These are phyloP conservation scores for Rissa tridactyla DNA, from an alignment of 2,113 vertebrate species.

Conservation along the genomic window DNA sequence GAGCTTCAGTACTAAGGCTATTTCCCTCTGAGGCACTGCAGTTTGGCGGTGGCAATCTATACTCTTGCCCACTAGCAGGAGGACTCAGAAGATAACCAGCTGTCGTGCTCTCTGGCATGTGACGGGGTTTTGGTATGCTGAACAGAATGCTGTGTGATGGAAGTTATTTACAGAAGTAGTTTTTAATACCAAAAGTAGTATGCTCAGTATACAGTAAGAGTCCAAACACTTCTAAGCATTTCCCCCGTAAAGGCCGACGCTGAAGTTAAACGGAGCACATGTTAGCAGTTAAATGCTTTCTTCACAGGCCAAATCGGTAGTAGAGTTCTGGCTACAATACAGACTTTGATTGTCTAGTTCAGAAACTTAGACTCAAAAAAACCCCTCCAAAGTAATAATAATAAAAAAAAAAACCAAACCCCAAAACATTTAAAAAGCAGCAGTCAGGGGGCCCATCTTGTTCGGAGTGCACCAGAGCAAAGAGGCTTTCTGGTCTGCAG, in stretches of 20 bases:
- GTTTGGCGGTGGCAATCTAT: constrained; percentile 22
- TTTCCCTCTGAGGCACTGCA: constrained; percentile 53
- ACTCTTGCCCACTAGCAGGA: constrained; percentile 10
- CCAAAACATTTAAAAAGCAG: constrained; percentile 69
- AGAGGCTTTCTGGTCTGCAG: constrained; percentile 63
- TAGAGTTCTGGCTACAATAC: constrained; percentile 62
- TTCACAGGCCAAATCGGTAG: constrained; percentile 66
- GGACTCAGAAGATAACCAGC: constrained; percentile 30
- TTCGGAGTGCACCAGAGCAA: constrained; percentile 64
- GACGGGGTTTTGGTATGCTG: constrained; percentile 20
- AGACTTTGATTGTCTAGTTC: constrained; percentile 73
- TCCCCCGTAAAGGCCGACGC: constrained; percentile 50
- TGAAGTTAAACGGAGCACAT: constrained; percentile 24
- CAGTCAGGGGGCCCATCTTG: constrained; percentile 67
- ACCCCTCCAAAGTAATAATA: background rate
- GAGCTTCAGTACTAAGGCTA: background rate
- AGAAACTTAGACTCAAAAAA: constrained; percentile 60
- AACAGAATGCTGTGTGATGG: constrained; percentile 54
- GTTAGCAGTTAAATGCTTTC: constrained; percentile 62
- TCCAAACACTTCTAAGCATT: constrained; percentile 42
- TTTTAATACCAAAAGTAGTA: constrained; percentile 60
- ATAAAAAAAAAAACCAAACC: background rate
- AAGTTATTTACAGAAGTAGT: constrained; percentile 49
- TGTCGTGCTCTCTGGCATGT: constrained; percentile 52
- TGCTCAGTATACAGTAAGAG: constrained; percentile 51